Base-by-base conservation (phyloP, 2,888 invertebrate genomes). In the Epinotia nisella region DNA sequence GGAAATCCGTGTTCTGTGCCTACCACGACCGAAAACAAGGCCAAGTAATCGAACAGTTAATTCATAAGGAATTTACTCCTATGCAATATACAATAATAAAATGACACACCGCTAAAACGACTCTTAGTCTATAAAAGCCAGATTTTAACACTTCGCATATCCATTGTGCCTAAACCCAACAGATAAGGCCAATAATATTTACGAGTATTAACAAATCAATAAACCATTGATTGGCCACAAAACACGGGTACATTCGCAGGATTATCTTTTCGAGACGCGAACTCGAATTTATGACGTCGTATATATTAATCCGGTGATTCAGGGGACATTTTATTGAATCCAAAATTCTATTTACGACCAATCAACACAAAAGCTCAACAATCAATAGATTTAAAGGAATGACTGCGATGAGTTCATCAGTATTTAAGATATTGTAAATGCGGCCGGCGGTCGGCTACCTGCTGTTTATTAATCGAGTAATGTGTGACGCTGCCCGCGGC, bases 351-450 rank as follows among this genome's bases (percentile, higher is more conserved):
- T 85, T 84, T 83, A 79, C 82, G 82, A 85, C 76, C 81, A 79
- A 83, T 85, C 85, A 82, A 83, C 78, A 78, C 81, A 82, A 83
- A 82, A 81, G 76, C 79, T 77, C 78, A 78, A 86, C 84, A 83
- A 84, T 84, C 86, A 82, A 88, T 89, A 88, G 87, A 87, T 85
- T 87, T 87, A 89, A 87, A 83, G 83, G 79, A 84, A 86, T 82
- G 82, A 78, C 74, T 75, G 77, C 88, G 90, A 90, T 91, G 91
- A 92, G 90, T 92, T 92, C 92, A 92, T 91, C 90, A 90, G 85
- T 90, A 87, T 89, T 87, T 87, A 86, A 85, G 88, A 87, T 88
- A 88, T 85, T 85, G 85, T 86, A 85, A 85, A 85, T 83, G 84
- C 82, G 84, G 85, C 84, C 78, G 78, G 82, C 83, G 87, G 84